phyloP scores from a whole-genome alignment of 2,888 invertebrate species.

The Flexamia atlantica region DNA sequence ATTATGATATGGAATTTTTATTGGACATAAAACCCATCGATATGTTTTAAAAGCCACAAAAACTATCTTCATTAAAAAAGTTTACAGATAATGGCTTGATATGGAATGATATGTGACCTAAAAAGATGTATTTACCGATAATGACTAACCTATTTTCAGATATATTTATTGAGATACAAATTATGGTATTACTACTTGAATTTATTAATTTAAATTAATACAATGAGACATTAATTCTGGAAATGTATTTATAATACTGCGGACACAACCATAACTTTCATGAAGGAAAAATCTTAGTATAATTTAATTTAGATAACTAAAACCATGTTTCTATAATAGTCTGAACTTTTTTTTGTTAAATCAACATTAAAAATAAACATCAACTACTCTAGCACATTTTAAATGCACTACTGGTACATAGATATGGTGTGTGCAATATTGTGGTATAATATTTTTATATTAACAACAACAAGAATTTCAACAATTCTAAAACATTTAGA shows the following conservation, averaged over 20 bases:
- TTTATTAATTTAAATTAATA: too few relatives aligned
- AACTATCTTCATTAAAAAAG: background rate
- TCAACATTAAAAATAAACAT: background rate
- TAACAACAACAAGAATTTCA: conserved; percentile 36
- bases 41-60: background rate
- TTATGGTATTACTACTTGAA: too few relatives aligned
- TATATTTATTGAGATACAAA: too few relatives aligned
- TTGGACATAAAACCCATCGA: background rate
- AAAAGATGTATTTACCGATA: too few relatives aligned
- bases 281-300: too few relatives aligned
- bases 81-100: background rate
- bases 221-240: too few relatives aligned
- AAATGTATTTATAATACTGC: too few relatives aligned
- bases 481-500: conserved; percentile 19
- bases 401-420: conserved; percentile 39
- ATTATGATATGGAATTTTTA: background rate
- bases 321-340: too few relatives aligned
- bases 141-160: too few relatives aligned
- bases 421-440: conserved; percentile 25
- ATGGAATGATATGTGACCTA: background rate
- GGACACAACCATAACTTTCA: too few relatives aligned
- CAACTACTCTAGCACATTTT: conserved; percentile 35
- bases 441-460: conserved; percentile 1
- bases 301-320: too few relatives aligned
- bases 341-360: background rate